Conservation (phyloP, 2,888 invertebrate genomes). For the Diadegma fenestrale region DNA sequence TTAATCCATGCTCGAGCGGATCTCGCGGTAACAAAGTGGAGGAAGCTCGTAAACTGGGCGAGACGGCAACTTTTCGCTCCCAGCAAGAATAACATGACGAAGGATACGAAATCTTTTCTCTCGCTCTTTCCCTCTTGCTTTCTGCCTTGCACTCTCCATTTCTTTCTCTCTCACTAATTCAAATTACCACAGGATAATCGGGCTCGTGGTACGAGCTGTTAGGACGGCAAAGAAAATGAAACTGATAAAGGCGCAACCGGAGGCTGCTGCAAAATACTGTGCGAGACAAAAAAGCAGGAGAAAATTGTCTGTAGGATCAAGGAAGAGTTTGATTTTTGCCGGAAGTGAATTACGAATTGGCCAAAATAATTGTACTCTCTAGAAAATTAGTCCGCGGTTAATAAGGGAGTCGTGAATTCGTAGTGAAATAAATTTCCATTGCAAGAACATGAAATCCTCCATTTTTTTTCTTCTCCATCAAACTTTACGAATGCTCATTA, state of each 20-base stretch:
- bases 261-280: constrained; percentile 6
- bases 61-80: constrained; percentile 29
- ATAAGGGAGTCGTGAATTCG: constrained; percentile 30
- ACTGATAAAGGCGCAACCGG: constrained; percentile 52
- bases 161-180: constrained; percentile 52
- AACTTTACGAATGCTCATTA: neutral
- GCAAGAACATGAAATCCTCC: neutral
- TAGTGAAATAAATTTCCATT: constrained; percentile 42
- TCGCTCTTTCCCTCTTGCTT: constrained; percentile 23
- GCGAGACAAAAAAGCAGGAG: constrained; percentile 12
- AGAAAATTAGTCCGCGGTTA: constrained; percentile 26
- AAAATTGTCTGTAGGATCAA: neutral
- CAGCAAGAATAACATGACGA: constrained; percentile 26
- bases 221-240: constrained; percentile 60
- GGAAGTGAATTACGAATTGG: constrained; percentile 14
- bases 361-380: constrained; percentile 46
- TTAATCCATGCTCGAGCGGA: constrained; percentile 63
- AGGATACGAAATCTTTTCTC: constrained; percentile 41
- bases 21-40: constrained; percentile 61
- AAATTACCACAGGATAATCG: constrained; percentile 64
- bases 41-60: constrained; percentile 24
- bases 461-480: neutral
- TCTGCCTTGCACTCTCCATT: neutral
- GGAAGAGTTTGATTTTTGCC: neutral
- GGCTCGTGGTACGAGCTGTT: constrained; percentile 45